Evolutionary conservation across 2,888 invertebrate species (phyloP).

Genomic region (Rhimphoctona megacephalus): DNA sequence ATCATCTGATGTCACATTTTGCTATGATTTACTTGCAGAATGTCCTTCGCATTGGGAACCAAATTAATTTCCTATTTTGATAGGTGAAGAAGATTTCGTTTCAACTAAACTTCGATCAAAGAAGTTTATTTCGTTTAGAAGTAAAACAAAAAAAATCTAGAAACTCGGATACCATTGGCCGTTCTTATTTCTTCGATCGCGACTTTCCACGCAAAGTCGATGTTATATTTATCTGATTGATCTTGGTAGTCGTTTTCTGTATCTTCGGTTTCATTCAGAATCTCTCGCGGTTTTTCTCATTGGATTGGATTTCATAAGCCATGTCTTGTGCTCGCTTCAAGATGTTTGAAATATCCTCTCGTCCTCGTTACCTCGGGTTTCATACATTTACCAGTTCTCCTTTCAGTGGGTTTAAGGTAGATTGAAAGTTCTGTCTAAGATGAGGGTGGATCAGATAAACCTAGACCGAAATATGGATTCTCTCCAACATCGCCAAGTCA

Average conservation of each 20-base stretch:
- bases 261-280: background rate
- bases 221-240: background rate
- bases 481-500: background rate
- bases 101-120: background rate
- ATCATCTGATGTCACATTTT: background rate
- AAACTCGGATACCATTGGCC: background rate
- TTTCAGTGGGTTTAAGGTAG: background rate
- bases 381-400: background rate
- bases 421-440: background rate
- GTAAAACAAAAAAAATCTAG: background rate
- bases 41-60: background rate
- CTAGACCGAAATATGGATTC: background rate
- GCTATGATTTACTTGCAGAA: background rate
- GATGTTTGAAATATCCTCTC: background rate
- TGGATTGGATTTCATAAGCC: background rate
- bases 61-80: background rate
- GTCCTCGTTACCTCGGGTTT: background rate
- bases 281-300: background rate
- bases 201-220: background rate
- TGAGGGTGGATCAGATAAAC: background rate
- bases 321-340: background rate
- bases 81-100: background rate
- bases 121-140: background rate
- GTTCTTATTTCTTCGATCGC: background rate
- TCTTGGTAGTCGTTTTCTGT: background rate